Conservation (phyloP, 2,797 vertebrate genomes). For the Anguilla obscura region DNA sequence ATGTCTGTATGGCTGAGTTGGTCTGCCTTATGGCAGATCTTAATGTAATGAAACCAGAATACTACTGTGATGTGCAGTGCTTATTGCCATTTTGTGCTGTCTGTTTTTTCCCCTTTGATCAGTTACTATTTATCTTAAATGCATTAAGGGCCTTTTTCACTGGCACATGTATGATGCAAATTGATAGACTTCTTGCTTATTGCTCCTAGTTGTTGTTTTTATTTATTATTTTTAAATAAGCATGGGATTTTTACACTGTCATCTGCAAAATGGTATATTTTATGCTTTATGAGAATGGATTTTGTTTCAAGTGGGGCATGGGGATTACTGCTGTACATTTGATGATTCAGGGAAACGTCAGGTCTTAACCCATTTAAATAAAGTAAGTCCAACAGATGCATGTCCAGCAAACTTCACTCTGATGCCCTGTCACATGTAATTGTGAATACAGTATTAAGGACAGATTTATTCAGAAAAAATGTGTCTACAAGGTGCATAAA, state of each 20-base stretch:
- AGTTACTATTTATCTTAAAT: neutral
- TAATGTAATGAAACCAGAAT: neutral
- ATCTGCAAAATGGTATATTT: neutral
- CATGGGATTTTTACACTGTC: neutral
- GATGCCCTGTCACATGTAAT: neutral
- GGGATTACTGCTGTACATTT: neutral
- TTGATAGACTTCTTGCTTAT: neutral
- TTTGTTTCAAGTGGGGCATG: neutral
- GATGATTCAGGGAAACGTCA: neutral
- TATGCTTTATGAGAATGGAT: neutral
- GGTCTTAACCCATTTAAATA: neutral
- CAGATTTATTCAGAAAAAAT: neutral
- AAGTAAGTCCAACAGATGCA: neutral
- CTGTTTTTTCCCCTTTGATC: slow-evolving; percentile 5
- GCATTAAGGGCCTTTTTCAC: neutral
- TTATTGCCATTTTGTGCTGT: neutral
- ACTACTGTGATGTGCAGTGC: neutral
- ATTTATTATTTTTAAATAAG: neutral
- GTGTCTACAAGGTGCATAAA: neutral
- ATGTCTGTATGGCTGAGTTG: neutral
- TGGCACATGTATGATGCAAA: neutral
- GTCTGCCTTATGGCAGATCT: neutral
- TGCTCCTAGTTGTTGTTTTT: neutral
- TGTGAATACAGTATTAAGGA: neutral
- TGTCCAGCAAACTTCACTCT: neutral